Conservation (phyloP, 2,113 vertebrate species). For the Gadus chalcogrammus region DNA sequence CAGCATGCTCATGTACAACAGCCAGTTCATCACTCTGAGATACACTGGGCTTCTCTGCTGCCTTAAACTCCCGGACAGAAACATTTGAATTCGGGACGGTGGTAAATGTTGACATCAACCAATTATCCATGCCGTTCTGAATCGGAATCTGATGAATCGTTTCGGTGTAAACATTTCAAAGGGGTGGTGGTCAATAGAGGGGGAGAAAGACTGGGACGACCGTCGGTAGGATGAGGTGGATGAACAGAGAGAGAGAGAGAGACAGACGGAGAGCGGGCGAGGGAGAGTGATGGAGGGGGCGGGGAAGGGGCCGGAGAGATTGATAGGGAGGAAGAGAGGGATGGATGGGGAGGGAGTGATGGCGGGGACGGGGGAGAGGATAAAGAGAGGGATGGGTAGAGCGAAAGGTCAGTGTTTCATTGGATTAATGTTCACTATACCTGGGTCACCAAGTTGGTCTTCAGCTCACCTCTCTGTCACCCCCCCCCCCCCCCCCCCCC, state of each 20-base stretch:
- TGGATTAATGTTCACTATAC: slow-evolving; percentile 26
- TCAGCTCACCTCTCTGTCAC: slow-evolving; percentile 26
- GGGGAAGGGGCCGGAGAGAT: neutral
- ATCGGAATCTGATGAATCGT: too few relatives aligned
- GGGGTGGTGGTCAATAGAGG: neutral
- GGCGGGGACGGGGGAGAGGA: neutral
- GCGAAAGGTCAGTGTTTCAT: slow-evolving; percentile 13
- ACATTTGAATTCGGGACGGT: slow-evolving; percentile 3
- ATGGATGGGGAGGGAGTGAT: too few relatives aligned
- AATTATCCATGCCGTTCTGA: too few relatives aligned
- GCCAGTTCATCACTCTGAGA: slow-evolving; percentile 7
- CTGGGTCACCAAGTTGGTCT: slow-evolving; percentile 9
- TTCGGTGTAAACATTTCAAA: too few relatives aligned
- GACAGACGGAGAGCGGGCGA: too few relatives aligned
- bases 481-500: slow-evolving; percentile 11
- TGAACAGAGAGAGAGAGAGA: too few relatives aligned
- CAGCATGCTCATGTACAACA: slow-evolving; percentile 30
- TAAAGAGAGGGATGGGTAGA: neutral
- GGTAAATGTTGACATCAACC: too few relatives aligned
- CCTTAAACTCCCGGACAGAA: slow-evolving; percentile 20
- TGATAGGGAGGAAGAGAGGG: too few relatives aligned
- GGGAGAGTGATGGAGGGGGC: too few relatives aligned
- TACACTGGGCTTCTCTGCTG: slow-evolving; percentile 19
- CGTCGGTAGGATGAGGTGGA: neutral
- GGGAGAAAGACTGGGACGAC: neutral